A percentile compares a stretch with the other conserved stretches of the same genome.
Evolutionary conservation across 2,888 invertebrate genomes (phyloP).

Genomic region (Phaonia tiefii): DNA sequence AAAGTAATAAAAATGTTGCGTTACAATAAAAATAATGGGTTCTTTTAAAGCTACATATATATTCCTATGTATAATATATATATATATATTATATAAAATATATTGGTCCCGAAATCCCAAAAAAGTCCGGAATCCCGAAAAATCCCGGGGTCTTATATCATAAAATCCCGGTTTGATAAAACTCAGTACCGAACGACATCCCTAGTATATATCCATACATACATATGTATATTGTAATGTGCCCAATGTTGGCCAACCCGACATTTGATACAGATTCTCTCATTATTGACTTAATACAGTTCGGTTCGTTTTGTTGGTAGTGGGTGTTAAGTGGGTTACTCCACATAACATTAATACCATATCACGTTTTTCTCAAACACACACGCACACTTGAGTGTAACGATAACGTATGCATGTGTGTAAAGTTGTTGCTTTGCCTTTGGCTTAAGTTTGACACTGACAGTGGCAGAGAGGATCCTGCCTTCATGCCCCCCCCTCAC

Average conservation of each 20-base stretch:
- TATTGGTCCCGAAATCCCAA: too few species aligned
- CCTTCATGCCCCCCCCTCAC: slow-evolving; percentile 30
- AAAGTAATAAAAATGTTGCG: too few species aligned
- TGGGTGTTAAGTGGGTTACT: slow-evolving; percentile 54
- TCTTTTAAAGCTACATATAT: too few species aligned
- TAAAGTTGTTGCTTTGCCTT: slow-evolving; percentile 48
- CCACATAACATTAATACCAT: slow-evolving; percentile 22
- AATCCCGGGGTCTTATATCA: too few species aligned
- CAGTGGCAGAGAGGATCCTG: slow-evolving; percentile 67
- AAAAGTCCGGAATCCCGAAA: too few species aligned
- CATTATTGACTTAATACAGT: slow-evolving; percentile 25
- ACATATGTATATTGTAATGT: too few species aligned
- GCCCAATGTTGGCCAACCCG: slow-evolving; percentile 45
- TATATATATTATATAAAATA: too few species aligned
- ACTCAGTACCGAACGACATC: too few species aligned
- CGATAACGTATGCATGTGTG: slow-evolving; percentile 34
- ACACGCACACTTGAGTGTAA: background rate
- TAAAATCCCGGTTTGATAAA: too few species aligned
- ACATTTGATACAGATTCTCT: background rate
- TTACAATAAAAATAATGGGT: too few species aligned
- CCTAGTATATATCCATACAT: too few species aligned
- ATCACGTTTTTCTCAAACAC: slow-evolving; percentile 57
- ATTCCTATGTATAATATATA: too few species aligned
- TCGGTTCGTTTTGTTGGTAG: slow-evolving; percentile 34
- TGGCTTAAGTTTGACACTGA: slow-evolving; percentile 71